A percentile compares a stretch with the other conserved stretches of the same genome.
Conservation (phyloP, 2,888 invertebrate genomes). For the Megalurothrips usitatus region DNA sequence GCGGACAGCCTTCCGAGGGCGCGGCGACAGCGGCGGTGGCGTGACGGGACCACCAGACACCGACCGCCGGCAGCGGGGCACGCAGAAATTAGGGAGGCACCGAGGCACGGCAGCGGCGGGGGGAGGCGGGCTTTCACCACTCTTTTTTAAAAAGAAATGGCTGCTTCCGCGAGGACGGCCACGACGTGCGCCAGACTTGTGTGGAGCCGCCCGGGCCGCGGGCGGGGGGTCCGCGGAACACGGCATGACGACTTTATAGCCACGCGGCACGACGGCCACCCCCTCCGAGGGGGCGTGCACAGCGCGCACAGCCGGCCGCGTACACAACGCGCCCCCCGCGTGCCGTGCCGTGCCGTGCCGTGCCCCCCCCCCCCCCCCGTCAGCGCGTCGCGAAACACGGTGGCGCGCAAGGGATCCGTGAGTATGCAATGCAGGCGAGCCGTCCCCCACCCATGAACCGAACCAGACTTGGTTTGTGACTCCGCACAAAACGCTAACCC, state of each 20-base stretch:
- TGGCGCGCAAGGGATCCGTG: not conserved
- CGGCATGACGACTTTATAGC: conserved; percentile 19
- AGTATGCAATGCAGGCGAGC: too few relatives aligned
- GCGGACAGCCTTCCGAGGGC: too few relatives aligned
- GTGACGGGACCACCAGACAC: not conserved
- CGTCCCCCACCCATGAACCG: too few relatives aligned
- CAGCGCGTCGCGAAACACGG: not conserved
- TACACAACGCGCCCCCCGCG: too few relatives aligned
- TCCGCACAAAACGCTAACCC: too few relatives aligned
- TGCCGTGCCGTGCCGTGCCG: not conserved
- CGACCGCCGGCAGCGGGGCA: not conserved
- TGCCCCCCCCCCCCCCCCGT: not conserved
- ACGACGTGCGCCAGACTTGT: too few relatives aligned
- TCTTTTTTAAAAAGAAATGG: too few relatives aligned
- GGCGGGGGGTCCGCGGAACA: not conserved
- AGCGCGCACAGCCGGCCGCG: too few relatives aligned
- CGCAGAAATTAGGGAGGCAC: not conserved
- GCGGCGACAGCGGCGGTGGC: not conserved
- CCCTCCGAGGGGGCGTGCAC: too few relatives aligned
- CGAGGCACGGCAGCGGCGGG: not conserved
- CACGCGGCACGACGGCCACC: not conserved
- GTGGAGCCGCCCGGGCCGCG: not conserved
- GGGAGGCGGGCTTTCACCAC: too few relatives aligned
- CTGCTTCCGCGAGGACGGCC: too few relatives aligned
- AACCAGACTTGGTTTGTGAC: too few relatives aligned